Evolutionary conservation across 2,888 invertebrate species (phyloP).

Genomic region (Spodoptera exigua): DNA sequence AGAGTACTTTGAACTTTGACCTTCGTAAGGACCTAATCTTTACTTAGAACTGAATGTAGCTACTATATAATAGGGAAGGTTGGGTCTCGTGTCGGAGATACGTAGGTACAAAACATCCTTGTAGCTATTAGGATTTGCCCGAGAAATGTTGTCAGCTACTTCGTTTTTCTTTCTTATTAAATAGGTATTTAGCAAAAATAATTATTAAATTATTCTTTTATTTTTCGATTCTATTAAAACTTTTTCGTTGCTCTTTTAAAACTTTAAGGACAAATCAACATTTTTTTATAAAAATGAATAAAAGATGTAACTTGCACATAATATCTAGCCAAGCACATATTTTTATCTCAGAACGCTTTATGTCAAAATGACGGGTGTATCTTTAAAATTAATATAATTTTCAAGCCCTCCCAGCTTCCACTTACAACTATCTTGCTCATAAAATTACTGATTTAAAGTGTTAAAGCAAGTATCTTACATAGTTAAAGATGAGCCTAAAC

Average conservation of each 20-base stretch:
- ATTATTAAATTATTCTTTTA: too few relatives aligned
- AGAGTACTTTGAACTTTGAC: conserved; percentile 40
- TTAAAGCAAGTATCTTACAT: conserved; percentile 27
- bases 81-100: conserved; percentile 35
- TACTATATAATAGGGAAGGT: conserved; percentile 38
- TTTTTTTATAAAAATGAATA: too few relatives aligned
- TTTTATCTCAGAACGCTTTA: too few relatives aligned
- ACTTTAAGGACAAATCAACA: too few relatives aligned
- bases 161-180: background rate
- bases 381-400: conserved; percentile 4
- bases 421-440: conserved; percentile 24
- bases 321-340: too few relatives aligned
- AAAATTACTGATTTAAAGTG: conserved; percentile 45
- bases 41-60: conserved; percentile 35
- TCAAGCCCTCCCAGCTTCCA: conserved; percentile 11
- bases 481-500: conserved; percentile 34
- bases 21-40: conserved; percentile 48
- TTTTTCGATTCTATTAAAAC: too few relatives aligned
- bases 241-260: too few relatives aligned
- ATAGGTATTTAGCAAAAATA: too few relatives aligned
- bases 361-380: too few relatives aligned
- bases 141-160: conserved; percentile 17
- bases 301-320: too few relatives aligned
- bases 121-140: conserved; percentile 38
- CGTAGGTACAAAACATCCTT: conserved; percentile 14